Conservation (phyloP, 2,113 vertebrate genomes). For the Prunella fulvescens region DNA sequence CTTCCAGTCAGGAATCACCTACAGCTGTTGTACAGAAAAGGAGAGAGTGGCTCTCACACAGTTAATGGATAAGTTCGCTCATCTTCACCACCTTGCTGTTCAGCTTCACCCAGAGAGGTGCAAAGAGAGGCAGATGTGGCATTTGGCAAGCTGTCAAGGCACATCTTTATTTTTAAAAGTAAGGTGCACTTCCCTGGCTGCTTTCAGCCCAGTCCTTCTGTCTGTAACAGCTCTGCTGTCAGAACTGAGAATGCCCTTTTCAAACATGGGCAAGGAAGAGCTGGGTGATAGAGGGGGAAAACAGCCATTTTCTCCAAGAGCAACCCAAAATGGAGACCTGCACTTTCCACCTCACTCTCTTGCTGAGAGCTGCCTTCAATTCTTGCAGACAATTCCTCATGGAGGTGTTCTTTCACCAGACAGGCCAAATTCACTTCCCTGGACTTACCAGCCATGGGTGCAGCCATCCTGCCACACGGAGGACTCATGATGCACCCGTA, state of each 20-base stretch:
- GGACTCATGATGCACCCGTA: neutral
- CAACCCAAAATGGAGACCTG: neutral
- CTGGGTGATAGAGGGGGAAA: neutral
- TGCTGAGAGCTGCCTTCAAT: neutral
- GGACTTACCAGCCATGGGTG: neutral
- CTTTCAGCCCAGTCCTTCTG: slow-evolving; percentile 39
- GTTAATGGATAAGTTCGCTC: slow-evolving; percentile 45
- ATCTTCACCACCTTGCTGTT: slow-evolving; percentile 53
- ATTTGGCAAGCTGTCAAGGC: slow-evolving; percentile 66
- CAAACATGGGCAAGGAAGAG: neutral
- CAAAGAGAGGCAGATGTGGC: slow-evolving; percentile 69
- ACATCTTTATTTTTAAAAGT: slow-evolving; percentile 38
- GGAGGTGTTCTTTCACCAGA: neutral
- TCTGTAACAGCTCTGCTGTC: neutral
- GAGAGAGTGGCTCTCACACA: neutral
- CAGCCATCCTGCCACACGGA: neutral
- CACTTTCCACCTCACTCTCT: neutral
- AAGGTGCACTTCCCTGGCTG: slow-evolving; percentile 36
- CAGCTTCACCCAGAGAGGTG: slow-evolving; percentile 63
- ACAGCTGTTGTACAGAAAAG: slow-evolving; percentile 1
- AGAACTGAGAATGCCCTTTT: slow-evolving; percentile 15
- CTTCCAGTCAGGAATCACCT: slow-evolving; percentile 19
- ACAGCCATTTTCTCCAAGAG: neutral
- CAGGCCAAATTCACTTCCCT: neutral
- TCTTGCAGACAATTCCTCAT: neutral